Evolutionary conservation across 2,888 invertebrate species (phyloP).

Genomic region (Drosophila mulleri): DNA sequence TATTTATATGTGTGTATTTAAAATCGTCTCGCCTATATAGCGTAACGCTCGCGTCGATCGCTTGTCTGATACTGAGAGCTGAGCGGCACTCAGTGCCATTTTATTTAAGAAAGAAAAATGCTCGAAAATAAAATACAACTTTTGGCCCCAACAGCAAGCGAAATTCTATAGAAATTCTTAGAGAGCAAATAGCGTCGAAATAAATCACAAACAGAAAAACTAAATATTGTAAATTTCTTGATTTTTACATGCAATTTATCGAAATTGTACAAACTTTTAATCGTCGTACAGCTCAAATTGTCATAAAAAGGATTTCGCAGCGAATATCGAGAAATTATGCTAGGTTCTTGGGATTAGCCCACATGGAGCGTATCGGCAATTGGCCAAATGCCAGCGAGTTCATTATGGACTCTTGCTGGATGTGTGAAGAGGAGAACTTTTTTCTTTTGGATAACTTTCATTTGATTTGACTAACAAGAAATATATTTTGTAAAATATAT

Average conservation of each 20-base stretch:
- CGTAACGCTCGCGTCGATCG: slow-evolving; percentile 73
- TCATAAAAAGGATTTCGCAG: slow-evolving; percentile 3
- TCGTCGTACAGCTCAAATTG: background rate
- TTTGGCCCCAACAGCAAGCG: slow-evolving; percentile 11
- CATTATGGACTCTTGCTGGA: background rate
- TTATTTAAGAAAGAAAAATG: slow-evolving; percentile 58
- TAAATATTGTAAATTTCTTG: background rate
- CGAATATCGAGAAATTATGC: background rate
- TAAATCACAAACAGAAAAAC: slow-evolving; percentile 7
- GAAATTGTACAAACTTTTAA: no score
- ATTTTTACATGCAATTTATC: background rate
- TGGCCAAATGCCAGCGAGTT: slow-evolving; percentile 54
- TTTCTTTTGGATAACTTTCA: background rate
- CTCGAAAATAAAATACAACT: slow-evolving; percentile 61
- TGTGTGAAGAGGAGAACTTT: background rate
- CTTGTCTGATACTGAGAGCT: slow-evolving; percentile 66
- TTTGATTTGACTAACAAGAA: background rate
- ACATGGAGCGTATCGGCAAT: slow-evolving; percentile 49
- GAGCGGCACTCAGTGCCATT: slow-evolving; percentile 54
- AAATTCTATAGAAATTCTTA: slow-evolving; percentile 25
- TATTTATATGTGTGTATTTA: slow-evolving; percentile 24
- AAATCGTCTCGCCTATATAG: slow-evolving; percentile 43
- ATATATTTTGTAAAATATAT: background rate
- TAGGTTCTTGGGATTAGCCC: background rate
- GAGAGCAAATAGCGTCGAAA: slow-evolving; percentile 19